Conservation (phyloP, 1,140 invertebrate genomes). For the Drosophila serrata region DNA sequence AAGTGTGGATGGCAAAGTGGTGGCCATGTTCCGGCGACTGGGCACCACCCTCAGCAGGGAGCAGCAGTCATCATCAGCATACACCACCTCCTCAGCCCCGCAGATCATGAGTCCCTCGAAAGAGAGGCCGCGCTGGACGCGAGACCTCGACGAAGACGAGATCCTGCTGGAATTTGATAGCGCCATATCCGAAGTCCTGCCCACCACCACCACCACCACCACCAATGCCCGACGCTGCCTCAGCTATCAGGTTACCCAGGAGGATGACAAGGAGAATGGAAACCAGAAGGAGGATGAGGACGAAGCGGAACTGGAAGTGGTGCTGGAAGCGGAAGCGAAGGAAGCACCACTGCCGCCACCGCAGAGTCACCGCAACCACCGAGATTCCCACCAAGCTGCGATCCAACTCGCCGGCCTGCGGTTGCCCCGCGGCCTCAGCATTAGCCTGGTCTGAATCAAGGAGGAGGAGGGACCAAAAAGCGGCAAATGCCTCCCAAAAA, state of each 20-base stretch:
- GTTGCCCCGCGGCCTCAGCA: constrained; percentile 66
- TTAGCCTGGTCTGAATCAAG: constrained; percentile 56
- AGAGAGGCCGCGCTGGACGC: constrained; percentile 68
- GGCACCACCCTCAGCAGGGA: constrained; percentile 72
- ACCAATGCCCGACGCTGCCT: constrained; percentile 51
- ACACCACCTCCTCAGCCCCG: constrained; percentile 14
- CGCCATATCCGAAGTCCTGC: constrained; percentile 79
- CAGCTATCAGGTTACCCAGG: constrained; percentile 59
- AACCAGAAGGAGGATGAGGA: background rate
- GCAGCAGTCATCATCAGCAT: background rate
- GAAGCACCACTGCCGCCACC: constrained; percentile 19
- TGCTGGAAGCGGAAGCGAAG: constrained; percentile 28
- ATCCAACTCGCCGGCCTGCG: constrained; percentile 48
- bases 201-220: constrained; percentile 15
- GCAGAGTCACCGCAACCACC: constrained; percentile 30
- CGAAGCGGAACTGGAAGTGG: constrained; percentile 33
- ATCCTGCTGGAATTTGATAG: constrained; percentile 80
- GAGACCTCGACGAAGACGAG: constrained; percentile 75
- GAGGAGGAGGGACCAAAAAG: constrained; percentile 23
- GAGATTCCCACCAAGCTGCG: constrained; percentile 50
- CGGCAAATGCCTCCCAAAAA: background rate
- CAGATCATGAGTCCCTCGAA: constrained; percentile 78
- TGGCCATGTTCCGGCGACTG: constrained; percentile 78
- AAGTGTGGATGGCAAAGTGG: constrained; percentile 80
- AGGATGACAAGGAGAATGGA: constrained; percentile 16